Conservation (phyloP, 2,113 vertebrate species). For the Callospermophilus lateralis region DNA sequence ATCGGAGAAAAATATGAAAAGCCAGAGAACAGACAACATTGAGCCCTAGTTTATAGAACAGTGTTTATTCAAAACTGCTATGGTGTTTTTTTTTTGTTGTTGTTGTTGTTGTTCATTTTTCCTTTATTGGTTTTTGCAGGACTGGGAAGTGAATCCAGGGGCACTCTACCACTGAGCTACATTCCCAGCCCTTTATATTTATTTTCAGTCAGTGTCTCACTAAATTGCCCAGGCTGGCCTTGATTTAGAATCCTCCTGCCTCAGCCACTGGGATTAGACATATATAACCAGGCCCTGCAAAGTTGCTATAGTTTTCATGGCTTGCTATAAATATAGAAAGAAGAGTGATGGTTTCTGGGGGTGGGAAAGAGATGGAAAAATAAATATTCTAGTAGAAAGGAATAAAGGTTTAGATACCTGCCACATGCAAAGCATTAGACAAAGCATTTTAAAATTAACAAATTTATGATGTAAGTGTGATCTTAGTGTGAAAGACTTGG, state of each 20-base stretch:
- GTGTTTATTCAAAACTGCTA: neutral
- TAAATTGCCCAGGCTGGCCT: neutral
- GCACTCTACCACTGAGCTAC: neutral
- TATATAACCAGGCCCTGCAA: neutral
- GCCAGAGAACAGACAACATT: neutral
- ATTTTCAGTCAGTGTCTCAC: neutral
- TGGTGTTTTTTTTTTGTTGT: neutral
- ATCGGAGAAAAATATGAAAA: neutral
- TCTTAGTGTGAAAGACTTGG: neutral
- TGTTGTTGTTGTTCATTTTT: too few relatives aligned
- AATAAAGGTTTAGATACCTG: slow-evolving; percentile 20
- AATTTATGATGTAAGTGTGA: neutral
- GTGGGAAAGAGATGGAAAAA: neutral
- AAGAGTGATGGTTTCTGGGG: neutral
- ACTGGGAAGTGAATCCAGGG: neutral
- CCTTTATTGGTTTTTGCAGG: neutral
- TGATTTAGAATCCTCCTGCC: neutral
- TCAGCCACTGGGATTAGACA: neutral
- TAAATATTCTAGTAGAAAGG: slow-evolving; percentile 21
- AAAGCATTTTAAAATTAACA: slow-evolving; percentile 22
- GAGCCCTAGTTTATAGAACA: neutral
- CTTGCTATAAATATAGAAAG: slow-evolving; percentile 27
- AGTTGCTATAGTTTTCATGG: neutral
- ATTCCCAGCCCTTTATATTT: neutral
- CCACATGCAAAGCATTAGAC: neutral